Conservation (phyloP, 1,140 invertebrate genomes). For the Platorchestia sp. region DNA sequence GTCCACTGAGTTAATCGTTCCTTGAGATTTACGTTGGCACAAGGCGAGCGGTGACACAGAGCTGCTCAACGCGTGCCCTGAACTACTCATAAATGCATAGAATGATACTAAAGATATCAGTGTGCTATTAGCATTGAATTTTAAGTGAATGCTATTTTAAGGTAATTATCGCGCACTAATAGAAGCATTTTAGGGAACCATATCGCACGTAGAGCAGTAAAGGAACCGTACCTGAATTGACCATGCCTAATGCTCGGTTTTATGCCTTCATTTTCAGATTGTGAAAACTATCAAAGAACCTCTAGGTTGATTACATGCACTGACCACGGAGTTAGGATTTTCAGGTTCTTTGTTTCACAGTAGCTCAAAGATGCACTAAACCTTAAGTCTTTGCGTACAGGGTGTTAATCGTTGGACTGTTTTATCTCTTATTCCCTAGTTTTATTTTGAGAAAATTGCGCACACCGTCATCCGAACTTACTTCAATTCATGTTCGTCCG, state of each 20-base stretch:
- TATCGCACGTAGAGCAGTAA: neutral
- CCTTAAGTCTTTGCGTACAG: too few species aligned
- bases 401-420: too few species aligned
- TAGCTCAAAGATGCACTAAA: too few species aligned
- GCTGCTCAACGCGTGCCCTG: too few species aligned
- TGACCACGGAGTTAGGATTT: neutral
- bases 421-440: too few species aligned
- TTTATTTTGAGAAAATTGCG: too few species aligned
- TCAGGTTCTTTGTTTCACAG: neutral
- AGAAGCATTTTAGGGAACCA: neutral
- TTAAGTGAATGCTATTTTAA: neutral
- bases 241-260: neutral
- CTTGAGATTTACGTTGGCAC: neutral
- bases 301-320: neutral
- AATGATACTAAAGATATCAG: neutral
- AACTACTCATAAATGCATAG: neutral
- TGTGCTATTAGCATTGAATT: neutral
- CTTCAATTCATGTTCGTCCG: too few species aligned
- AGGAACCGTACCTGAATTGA: neutral
- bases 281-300: neutral
- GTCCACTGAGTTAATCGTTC: neutral
- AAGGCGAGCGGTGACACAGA: too few species aligned
- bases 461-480: too few species aligned
- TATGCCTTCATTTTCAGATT: neutral
- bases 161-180: neutral